These are phyloP conservation scores for Hylyphantes graminicola DNA, from an alignment of 1,140 invertebrate genomes.

Conservation along the genomic window DNA sequence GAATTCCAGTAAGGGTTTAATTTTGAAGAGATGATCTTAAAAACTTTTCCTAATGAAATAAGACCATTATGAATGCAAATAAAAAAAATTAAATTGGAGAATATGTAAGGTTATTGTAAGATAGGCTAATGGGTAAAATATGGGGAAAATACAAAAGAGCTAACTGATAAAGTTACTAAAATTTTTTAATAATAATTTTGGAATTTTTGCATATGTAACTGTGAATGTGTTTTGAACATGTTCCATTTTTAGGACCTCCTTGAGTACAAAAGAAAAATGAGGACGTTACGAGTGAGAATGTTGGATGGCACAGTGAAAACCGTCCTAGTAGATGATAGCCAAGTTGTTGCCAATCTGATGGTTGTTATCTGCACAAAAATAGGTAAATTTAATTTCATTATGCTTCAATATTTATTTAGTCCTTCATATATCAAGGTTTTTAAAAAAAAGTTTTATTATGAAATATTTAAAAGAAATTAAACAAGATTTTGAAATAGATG, in stretches of 20 bases:
- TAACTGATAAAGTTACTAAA: too few species aligned
- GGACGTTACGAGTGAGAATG: conserved; percentile 92
- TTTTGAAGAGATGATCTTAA: too few species aligned
- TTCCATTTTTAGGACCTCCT: conserved; percentile 79
- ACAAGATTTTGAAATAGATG: too few species aligned
- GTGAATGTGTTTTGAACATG: background rate
- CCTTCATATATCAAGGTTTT: background rate
- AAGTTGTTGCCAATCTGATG: conserved; percentile 97
- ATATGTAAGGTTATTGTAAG: too few species aligned
- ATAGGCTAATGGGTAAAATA: too few species aligned
- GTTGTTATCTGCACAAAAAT: conserved; percentile 99
- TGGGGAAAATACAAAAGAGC: too few species aligned
- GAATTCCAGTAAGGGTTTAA: too few species aligned
- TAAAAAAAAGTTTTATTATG: background rate
- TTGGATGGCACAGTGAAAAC: conserved; percentile 95
- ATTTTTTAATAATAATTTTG: too few species aligned
- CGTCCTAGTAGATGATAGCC: conserved; percentile 95
- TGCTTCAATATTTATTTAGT: background rate
- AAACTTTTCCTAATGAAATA: too few species aligned
- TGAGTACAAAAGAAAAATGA: conserved; percentile 93
- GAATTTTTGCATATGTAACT: background rate
- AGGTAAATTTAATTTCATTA: conserved; percentile 71
- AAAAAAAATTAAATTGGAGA: too few species aligned
- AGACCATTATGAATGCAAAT: too few species aligned
- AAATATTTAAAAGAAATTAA: background rate